Percentiles rank a stretch among this genome's conserved stretches.
Conservation (phyloP, 1,140 invertebrate genomes). For the Octopus bimaculoides region DNA sequence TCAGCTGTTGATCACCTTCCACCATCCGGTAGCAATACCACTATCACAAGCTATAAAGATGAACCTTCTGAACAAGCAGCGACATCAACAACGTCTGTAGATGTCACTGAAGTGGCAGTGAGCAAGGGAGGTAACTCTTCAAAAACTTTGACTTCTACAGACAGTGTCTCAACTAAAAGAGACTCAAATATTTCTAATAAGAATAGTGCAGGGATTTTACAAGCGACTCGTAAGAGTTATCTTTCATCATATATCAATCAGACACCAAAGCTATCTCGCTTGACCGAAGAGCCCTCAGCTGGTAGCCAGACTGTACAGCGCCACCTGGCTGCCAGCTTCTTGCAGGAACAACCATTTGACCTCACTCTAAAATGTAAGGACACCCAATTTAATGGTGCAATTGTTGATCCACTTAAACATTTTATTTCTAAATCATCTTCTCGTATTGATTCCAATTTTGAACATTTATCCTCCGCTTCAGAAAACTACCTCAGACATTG, state of each 20-base stretch:
- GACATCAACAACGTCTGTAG: not conserved
- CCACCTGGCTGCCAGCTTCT: not conserved
- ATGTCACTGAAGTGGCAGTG: not conserved
- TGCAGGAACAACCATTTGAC: conserved; percentile 13
- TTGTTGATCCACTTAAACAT: conserved; percentile 1
- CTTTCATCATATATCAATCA: conserved; percentile 9
- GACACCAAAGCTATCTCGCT: conserved; percentile 6
- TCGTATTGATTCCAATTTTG: conserved; percentile 11
- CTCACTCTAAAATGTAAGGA: conserved; percentile 13
- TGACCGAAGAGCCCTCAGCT: conserved; percentile 5
- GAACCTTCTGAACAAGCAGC: conserved; percentile 1
- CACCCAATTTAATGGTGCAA: conserved; percentile 9
- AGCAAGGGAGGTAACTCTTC: not conserved
- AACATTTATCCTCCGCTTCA: conserved; percentile 9
- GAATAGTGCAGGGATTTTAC: conserved; percentile 6
- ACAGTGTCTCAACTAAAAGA: conserved; percentile 2
- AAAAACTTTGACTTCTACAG: conserved; percentile 7
- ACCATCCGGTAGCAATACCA: not conserved
- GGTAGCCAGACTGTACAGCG: conserved; percentile 2
- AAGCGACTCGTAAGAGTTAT: not conserved
- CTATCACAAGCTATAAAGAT: not conserved
- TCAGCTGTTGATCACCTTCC: not conserved
- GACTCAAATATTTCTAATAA: conserved; percentile 7
- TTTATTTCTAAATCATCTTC: conserved; percentile 12
- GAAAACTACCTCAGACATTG: conserved; percentile 13